Evolutionary conservation across 2,888 invertebrate species (phyloP).

Genomic region (Pantelozetes paolii): DNA sequence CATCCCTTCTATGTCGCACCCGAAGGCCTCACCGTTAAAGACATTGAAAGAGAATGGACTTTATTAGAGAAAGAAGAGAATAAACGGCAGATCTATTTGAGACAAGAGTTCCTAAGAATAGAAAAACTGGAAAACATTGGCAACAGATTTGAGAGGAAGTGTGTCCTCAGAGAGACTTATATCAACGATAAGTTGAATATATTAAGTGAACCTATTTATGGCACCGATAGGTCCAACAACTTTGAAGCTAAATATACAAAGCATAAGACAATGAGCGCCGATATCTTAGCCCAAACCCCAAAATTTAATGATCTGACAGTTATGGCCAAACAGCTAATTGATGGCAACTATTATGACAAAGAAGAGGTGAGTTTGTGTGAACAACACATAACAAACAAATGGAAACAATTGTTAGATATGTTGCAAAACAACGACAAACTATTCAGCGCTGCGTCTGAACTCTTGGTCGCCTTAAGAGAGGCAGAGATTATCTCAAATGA

Average conservation of each 20-base stretch:
- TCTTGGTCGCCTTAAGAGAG: constrained; percentile 83
- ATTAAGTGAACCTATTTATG: constrained; percentile 82
- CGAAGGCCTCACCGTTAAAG: constrained; percentile 86
- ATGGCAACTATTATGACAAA: constrained; percentile 84
- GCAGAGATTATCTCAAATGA: constrained; percentile 82
- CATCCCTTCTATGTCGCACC: constrained; percentile 78
- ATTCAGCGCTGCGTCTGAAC: constrained; percentile 70
- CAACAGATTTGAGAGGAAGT: constrained; percentile 92
- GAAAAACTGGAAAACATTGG: constrained; percentile 90
- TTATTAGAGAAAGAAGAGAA: constrained; percentile 88
- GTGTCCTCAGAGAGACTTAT: constrained; percentile 87
- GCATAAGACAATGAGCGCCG: constrained; percentile 95
- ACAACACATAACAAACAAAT: constrained; percentile 74
- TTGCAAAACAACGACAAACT: constrained; percentile 76
- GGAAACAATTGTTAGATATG: constrained; percentile 76
- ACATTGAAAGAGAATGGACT: constrained; percentile 93
- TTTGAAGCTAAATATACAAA: constrained; percentile 97
- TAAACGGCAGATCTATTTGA: constrained; percentile 80
- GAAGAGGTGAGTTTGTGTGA: constrained; percentile 68
- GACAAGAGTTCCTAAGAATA: constrained; percentile 83
- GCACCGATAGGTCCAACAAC: constrained; percentile 74
- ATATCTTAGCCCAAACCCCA: constrained; percentile 87
- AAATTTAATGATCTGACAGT: constrained; percentile 87
- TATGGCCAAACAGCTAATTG: constrained; percentile 85
- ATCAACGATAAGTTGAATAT: constrained; percentile 96